Evolutionary conservation across 2,888 invertebrate species (phyloP), one percentile per base, ranked within the genome.

Genomic region (Caenorhabditis imperialis): DNA sequence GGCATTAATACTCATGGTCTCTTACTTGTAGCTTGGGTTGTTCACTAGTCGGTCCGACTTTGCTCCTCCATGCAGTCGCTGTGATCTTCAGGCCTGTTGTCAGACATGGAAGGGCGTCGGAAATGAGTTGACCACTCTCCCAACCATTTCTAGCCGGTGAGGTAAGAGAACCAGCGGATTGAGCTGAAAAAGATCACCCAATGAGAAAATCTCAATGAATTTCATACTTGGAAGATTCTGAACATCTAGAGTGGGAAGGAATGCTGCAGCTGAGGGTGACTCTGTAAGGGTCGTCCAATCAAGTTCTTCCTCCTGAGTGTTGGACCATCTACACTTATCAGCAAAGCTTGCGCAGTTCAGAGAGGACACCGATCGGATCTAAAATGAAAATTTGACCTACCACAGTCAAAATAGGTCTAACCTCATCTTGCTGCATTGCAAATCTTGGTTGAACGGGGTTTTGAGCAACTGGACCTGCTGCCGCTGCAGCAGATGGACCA

Each of bases 281-380:
- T 72, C 72, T 10, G 50, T 47, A 0, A 78, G 35, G 1, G 79
- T 73, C 4, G 70, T 60, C 84, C 84, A 84, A 50, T 84, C 81
- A 20, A 84, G 54, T 51, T 82, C 84, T 20, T 84, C 84, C 30
- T 82, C 80, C 44, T 81, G 79, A 4, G 81, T 82, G 38, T 84
- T 84, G 16, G 80, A 75, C 84, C 84, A 84, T 8, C 77, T 63
- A 58, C 84, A 84, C 8, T 74, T 72, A 22, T 77, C 62, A 35
- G 53, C 60, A 22, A 81, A 81, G 5, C 54, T 70, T 2, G 70
- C 71, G 30, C 81, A 81, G 44, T 83, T 81, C 48, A 83, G 51
- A 0, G 74, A 45, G 10, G 79, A 67, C 0, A 71, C 35, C 10
- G 69, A 70, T 6, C 53, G 57, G 1, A 72, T 73, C 69, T 75